Evolutionary conservation across 2,113 vertebrate genomes (phyloP), one percentile per base, ranked within the genome.

Genomic region (Nestor notabilis): DNA sequence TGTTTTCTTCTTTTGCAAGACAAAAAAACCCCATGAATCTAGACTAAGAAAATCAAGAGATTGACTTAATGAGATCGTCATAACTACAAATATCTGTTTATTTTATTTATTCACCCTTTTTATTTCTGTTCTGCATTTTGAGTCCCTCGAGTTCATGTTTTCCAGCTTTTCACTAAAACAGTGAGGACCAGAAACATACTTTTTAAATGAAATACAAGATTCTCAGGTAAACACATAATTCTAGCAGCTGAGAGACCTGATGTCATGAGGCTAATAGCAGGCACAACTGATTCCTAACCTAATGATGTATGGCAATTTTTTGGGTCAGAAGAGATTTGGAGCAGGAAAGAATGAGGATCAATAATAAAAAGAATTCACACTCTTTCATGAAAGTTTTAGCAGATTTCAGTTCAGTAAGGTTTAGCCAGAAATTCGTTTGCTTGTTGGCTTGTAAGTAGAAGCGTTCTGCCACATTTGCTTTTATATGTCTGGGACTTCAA

Each of bases 371-470:
- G 43, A 85, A 61, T 83, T 89, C 55, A 6, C 49, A 75, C 65
- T 87, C 29, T 82, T 76, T 91, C 58, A 46, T 52, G 55, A 25
- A 77, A 90, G 76, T 93, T 78, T 66, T 56, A 43, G 35, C 81
- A 71, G 47, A 74, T 77, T 82, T 89, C 29, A 16, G 58, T 43
- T 88, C 19, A 93, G 35, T 63, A 66, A 63, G 39, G 4, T 94
- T 61, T 68, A 83, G 50, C 46, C 60, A 93, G 69, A 94, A 83
- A 94, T 78, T 39, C 89, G 39, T 88, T 49, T 70, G 56, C 79
- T 90, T 81, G 37, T 95, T 96, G 87, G 89, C 61, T 96, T 92
- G 79, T 65, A 46, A 89, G 79, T 69, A 81, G 75, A 80, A 86
- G 35, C 39, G 47, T 91, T 88, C 85, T 92, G 72, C 68, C 55